Conservation (phyloP, 2,797 vertebrate species). For the Odontamblyopus lacepedii region DNA sequence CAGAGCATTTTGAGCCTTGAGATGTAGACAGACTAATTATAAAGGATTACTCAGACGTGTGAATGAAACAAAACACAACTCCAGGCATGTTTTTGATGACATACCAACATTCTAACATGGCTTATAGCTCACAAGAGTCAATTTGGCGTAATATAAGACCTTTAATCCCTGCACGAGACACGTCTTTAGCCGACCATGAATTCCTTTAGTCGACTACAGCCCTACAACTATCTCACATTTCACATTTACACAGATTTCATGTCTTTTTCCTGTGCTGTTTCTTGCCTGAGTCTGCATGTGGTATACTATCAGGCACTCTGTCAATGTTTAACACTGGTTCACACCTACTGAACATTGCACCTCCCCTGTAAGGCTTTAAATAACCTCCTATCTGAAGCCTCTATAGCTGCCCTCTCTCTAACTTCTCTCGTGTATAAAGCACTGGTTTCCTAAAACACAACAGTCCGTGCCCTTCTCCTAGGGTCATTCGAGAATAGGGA, state of each 20-base stretch:
- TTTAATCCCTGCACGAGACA: neutral
- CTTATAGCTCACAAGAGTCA: too few species aligned
- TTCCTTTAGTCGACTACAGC: neutral
- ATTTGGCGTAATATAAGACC: too few species aligned
- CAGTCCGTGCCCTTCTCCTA: neutral
- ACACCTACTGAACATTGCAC: constrained; percentile 31
- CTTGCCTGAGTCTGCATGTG: constrained; percentile 10
- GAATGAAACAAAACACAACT: too few species aligned
- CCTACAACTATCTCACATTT: too few species aligned
- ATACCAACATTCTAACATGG: too few species aligned
- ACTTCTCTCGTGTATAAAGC: neutral
- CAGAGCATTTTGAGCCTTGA: too few species aligned
- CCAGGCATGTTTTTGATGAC: too few species aligned
- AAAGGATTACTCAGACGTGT: too few species aligned
- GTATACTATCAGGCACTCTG: constrained; percentile 18
- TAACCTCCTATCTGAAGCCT: neutral
- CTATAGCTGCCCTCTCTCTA: constrained; percentile 8
- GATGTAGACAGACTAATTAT: too few species aligned
- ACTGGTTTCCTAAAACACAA: constrained; percentile 5
- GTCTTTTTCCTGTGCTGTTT: neutral
- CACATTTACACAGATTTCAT: neutral
- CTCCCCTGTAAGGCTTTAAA: constrained; percentile 10
- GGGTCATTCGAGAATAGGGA: neutral
- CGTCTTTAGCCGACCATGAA: neutral
- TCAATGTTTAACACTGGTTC: constrained; percentile 58